Evolutionary conservation across 2,888 invertebrate genomes (phyloP).

Genomic region (Chesias legatella): DNA sequence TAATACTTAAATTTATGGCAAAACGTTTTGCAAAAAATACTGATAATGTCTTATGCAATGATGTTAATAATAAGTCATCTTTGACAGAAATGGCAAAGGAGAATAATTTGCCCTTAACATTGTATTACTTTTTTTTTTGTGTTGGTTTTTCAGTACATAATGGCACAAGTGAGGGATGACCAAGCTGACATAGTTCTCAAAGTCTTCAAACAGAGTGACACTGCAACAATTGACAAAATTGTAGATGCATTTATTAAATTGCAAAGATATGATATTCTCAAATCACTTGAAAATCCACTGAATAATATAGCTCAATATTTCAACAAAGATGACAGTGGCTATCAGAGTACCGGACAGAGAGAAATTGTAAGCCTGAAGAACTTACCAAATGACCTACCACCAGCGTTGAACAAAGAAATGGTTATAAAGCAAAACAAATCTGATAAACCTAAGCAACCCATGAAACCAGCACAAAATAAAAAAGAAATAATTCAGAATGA

Average conservation of each 20-base stretch:
- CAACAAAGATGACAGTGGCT: conserved; percentile 68
- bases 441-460: conserved; percentile 46
- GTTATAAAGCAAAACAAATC: conserved; percentile 45
- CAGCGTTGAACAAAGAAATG: conserved; percentile 59
- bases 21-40: no score
- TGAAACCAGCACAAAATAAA: conserved; percentile 36
- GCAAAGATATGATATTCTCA: conserved; percentile 75
- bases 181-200: conserved; percentile 77
- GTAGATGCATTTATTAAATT: conserved; percentile 68
- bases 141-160: conserved; percentile 66
- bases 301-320: conserved; percentile 58
- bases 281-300: conserved; percentile 66
- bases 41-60: no score
- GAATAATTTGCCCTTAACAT: no score
- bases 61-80: no score
- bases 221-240: conserved; percentile 77
- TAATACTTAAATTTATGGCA: no score
- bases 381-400: conserved; percentile 60
- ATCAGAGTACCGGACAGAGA: conserved; percentile 58
- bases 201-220: conserved; percentile 73
- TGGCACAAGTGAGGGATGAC: conserved; percentile 74
- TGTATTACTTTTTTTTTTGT: conserved; percentile 39
- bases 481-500: conserved; percentile 45
- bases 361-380: conserved; percentile 64
- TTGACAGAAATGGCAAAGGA: no score